These are phyloP conservation scores for Amphiura filiformis DNA, from an alignment of 35 echinoderm and acorn worm species.

Conservation along the genomic window DNA sequence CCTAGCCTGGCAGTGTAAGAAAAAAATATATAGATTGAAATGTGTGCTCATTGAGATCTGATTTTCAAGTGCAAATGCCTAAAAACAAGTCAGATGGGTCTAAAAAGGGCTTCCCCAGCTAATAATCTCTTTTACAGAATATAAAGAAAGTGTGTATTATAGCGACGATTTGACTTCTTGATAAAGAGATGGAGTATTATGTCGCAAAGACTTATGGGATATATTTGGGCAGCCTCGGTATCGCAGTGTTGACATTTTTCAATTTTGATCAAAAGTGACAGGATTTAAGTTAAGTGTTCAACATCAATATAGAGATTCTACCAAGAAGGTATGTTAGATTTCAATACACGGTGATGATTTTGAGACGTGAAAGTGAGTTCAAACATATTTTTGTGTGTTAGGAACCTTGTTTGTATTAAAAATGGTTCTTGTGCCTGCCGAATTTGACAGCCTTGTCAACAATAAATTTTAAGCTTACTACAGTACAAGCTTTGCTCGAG, in stretches of 20 bases:
- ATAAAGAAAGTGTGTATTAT: not conserved
- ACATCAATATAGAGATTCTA: no score
- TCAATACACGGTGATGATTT: not conserved
- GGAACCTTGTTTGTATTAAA: not conserved
- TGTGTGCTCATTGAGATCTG: not conserved
- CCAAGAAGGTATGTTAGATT: not conserved
- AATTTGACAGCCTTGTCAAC: not conserved
- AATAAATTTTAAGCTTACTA: no score
- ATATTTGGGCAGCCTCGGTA: conserved; percentile 2
- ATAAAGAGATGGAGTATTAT: not conserved
- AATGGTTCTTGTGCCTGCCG: not conserved
- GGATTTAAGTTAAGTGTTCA: not conserved
- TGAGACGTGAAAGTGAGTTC: not conserved
- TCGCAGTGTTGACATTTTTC: not conserved
- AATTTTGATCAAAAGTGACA: not conserved
- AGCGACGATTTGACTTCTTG: not conserved
- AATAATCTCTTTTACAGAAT: not conserved
- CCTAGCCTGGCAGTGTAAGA: not conserved
- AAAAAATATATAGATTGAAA: not conserved
- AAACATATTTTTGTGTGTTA: not conserved
- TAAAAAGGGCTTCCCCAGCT: not conserved
- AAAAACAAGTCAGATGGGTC: not conserved
- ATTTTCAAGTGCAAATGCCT: not conserved
- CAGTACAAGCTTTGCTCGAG: no score
- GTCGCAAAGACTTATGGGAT: not conserved